phyloP scores from a whole-genome alignment of 2,797 vertebrate species.

The Lerista edwardsae region DNA sequence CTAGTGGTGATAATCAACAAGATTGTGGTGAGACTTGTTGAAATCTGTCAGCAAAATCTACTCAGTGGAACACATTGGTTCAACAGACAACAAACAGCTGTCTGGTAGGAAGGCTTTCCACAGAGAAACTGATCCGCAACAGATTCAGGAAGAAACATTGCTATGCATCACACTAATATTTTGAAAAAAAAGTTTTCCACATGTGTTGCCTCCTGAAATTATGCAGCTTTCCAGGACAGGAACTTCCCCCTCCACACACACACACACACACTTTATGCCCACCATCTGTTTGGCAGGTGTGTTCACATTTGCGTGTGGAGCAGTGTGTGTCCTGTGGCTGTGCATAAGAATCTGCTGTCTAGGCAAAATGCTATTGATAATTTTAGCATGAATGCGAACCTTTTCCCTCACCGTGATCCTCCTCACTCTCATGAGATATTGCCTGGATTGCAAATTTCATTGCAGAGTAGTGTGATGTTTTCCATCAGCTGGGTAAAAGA shows the following conservation, averaged over 20 bases:
- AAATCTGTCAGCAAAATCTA: too few relatives aligned
- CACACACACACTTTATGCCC: neutral
- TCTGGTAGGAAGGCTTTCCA: neutral
- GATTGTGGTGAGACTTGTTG: too few relatives aligned
- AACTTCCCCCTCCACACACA: too few relatives aligned
- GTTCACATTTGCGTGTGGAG: neutral
- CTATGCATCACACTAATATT: neutral
- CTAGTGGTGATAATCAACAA: too few relatives aligned
- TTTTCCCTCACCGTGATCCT: neutral
- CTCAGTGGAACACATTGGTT: neutral
- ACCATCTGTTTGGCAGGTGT: neutral
- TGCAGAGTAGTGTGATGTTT: neutral
- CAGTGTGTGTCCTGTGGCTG: neutral
- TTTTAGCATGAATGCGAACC: neutral
- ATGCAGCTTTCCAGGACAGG: neutral
- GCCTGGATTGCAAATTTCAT: neutral
- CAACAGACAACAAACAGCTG: neutral
- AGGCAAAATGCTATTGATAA: neutral
- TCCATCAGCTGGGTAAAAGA: neutral
- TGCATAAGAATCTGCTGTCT: neutral
- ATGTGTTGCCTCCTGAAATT: neutral
- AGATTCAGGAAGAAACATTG: too few relatives aligned
- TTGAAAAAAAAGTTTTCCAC: neutral
- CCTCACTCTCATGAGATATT: too few relatives aligned
- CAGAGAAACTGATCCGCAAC: neutral